Percentiles rank a stretch among this genome's conserved stretches.
Conservation (phyloP, 2,888 invertebrate species). For the Rosalia funebris region DNA sequence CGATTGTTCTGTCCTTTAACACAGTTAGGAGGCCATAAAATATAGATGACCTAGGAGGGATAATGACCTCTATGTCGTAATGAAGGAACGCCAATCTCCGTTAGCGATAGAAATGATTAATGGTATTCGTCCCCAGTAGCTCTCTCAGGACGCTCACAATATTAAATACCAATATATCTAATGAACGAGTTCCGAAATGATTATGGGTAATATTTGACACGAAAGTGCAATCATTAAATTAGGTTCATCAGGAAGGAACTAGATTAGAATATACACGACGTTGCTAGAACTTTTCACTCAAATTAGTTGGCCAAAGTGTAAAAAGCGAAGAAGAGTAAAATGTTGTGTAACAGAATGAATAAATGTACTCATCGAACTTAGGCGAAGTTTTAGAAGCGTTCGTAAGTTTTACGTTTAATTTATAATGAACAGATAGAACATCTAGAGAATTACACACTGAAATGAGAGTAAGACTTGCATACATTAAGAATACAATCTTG, state of each 20-base stretch:
- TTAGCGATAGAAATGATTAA: background rate
- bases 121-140: background rate
- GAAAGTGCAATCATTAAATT: slow-evolving; percentile 13
- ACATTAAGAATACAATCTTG: too few relatives aligned
- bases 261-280: background rate
- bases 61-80: slow-evolving; percentile 6
- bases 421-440: too few relatives aligned
- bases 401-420: too few relatives aligned
- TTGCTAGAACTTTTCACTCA: too few relatives aligned
- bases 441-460: too few relatives aligned
- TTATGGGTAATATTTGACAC: slow-evolving; percentile 7
- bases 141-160: background rate
- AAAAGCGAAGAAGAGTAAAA: too few relatives aligned
- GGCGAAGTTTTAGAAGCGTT: too few relatives aligned
- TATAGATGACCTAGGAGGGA: slow-evolving; percentile 1
- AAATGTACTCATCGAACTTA: too few relatives aligned
- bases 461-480: too few relatives aligned
- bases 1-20: too few relatives aligned
- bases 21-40: background rate
- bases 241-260: background rate
- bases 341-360: too few relatives aligned
- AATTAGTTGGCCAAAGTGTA: too few relatives aligned
- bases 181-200: slow-evolving; percentile 12
- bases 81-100: background rate
- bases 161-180: slow-evolving; percentile 3